These are phyloP conservation scores for Pheosia tremula DNA, from an alignment of 2,888 invertebrate species.

Conservation along the genomic window DNA sequence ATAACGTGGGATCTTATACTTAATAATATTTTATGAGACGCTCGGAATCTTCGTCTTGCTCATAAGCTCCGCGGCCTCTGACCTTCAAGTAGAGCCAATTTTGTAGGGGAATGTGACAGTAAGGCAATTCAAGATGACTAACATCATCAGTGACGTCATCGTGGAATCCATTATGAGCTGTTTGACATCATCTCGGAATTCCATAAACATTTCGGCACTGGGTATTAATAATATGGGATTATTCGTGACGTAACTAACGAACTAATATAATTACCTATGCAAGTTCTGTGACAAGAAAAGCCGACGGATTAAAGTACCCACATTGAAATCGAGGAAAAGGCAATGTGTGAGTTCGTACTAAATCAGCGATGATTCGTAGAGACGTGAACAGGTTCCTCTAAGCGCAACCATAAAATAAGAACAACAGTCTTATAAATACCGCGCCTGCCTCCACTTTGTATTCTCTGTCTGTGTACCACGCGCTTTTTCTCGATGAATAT, in stretches of 20 bases:
- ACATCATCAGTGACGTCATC: conserved; percentile 22
- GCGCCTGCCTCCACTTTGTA: too few species aligned
- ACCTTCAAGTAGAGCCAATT: conserved; percentile 14
- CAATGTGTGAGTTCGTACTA: too few species aligned
- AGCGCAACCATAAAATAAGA: too few species aligned
- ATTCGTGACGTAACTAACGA: background rate
- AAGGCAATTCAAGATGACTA: conserved; percentile 18
- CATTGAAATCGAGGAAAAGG: too few species aligned
- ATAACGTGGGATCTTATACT: background rate
- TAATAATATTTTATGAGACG: background rate
- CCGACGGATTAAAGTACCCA: too few species aligned
- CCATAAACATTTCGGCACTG: background rate
- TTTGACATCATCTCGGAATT: conserved; percentile 36
- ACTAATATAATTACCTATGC: background rate
- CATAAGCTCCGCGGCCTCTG: background rate
- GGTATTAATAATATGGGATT: background rate
- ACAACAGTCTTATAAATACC: too few species aligned
- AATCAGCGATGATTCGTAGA: too few species aligned
- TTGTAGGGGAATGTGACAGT: conserved; percentile 14
- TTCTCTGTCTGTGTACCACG: too few species aligned
- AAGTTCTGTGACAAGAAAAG: too few species aligned
- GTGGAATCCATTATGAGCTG: conserved; percentile 19
- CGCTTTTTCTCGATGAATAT: too few species aligned
- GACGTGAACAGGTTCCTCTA: too few species aligned
- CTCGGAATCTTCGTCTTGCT: background rate